Conservation (phyloP, 2,113 vertebrate genomes). For the Ptyas mucosa region DNA sequence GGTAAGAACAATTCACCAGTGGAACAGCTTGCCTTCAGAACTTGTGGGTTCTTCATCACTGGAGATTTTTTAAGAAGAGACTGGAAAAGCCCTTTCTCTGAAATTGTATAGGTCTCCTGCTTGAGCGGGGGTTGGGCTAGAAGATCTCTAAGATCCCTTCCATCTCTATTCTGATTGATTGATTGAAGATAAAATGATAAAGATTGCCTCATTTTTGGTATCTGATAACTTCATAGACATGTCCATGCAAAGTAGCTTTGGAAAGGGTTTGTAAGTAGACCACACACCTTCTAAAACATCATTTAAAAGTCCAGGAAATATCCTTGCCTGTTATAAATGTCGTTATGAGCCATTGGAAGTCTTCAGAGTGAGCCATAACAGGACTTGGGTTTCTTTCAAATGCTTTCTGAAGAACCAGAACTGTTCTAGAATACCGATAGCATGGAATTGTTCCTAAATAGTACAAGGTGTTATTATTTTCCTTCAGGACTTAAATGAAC, state of each 20-base stretch:
- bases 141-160: neutral
- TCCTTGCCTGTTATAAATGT: neutral
- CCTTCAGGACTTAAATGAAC: neutral
- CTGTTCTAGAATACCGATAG: neutral
- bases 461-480: neutral
- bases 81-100: neutral
- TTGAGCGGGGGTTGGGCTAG: neutral
- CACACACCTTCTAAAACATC: neutral
- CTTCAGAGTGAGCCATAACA: neutral
- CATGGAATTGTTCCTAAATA: neutral
- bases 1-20: neutral
- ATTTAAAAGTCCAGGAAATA: neutral
- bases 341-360: neutral
- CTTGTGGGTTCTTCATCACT: neutral
- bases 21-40: neutral
- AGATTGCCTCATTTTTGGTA: neutral
- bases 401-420: neutral
- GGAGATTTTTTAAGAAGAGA: neutral
- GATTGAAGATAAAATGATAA: neutral
- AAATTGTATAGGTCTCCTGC: neutral
- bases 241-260: neutral
- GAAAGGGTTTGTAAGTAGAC: neutral
- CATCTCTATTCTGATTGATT: neutral
- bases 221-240: neutral
- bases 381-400: neutral